phyloP scores from a whole-genome alignment of 23 tunicate genomes.

The Ascidia mentula region DNA sequence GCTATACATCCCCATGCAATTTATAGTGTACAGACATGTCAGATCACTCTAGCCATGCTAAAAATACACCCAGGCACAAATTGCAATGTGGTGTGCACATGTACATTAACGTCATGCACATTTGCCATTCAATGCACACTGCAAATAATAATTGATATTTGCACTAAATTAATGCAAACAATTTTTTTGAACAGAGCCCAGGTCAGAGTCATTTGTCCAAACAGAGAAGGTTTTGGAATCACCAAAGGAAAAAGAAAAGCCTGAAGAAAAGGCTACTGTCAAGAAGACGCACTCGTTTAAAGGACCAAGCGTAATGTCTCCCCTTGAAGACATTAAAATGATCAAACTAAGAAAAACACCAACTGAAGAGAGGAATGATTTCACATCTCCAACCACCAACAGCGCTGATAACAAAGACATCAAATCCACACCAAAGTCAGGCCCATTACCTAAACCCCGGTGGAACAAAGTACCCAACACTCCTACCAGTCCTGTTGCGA shows the following conservation, averaged over 20 bases:
- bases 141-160: no score
- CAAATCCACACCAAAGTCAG: not conserved
- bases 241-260: not conserved
- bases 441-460: not conserved
- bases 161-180: not conserved
- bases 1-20: slow-evolving; percentile 4
- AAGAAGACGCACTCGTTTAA: not conserved
- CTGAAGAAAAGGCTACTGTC: not conserved
- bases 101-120: not conserved
- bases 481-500: not conserved
- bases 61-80: not conserved
- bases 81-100: not conserved
- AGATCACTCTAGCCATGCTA: not conserved
- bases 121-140: not conserved
- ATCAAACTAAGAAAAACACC: slow-evolving; percentile 4
- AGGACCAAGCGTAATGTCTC: not conserved
- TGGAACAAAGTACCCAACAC: not conserved
- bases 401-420: not conserved
- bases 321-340: not conserved
- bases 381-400: no score
- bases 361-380: not conserved
- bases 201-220: not conserved
- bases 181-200: not conserved
- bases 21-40: not conserved
- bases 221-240: not conserved